Evolutionary conservation across 2,113 vertebrate species (phyloP), one percentile per base, ranked within the genome.

Genomic region (Gallinago media): DNA sequence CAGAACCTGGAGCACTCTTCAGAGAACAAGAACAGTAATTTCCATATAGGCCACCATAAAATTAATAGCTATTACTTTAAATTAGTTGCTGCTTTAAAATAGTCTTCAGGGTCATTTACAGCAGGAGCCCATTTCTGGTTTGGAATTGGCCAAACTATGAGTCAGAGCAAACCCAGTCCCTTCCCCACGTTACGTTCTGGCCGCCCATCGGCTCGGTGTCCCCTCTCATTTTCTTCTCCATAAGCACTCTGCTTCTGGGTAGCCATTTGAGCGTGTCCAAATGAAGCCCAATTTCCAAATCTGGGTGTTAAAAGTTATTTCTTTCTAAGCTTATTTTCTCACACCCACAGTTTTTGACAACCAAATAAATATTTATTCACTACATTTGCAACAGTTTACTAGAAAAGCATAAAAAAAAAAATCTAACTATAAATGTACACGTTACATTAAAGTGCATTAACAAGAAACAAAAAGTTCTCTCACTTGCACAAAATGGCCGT

Each of bases 281-380:
- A 73, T 54, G 29, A 81, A 78, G 32, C n/a, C 36, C 0, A 40
- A 16, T 58, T 56, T 76, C 81, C 26, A 68, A 76, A 70, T 26
- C 11, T 27, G 29, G 22, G 23, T 89, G 50, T 55, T 81, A 26
- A 44, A n/a, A 31, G 22, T 20, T 34, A 6, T 27, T 67, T 90
- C 15, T 88, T 70, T 66, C 40, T 75, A 80, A 38, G 63, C 66
- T 82, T 78, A 67, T 79, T 91, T 95, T 83, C 81, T 95, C 70
- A 76, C 42, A 82, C 58, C 49, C 63, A 62, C 61, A 34, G 55
- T 42, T 92, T 84, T 75, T 85, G 71, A 89, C 71, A 94, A 79
- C 14, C 55, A 87, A 50, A 68, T 85, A 89, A 71, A 82, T 94
- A 96, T 97, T 96, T 98, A 98, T 98, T 98, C 70, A 23, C 82